These are phyloP conservation scores for Rhabdophis nuchalis DNA, from an alignment of 2,797 vertebrate genomes.

Conservation along the genomic window DNA sequence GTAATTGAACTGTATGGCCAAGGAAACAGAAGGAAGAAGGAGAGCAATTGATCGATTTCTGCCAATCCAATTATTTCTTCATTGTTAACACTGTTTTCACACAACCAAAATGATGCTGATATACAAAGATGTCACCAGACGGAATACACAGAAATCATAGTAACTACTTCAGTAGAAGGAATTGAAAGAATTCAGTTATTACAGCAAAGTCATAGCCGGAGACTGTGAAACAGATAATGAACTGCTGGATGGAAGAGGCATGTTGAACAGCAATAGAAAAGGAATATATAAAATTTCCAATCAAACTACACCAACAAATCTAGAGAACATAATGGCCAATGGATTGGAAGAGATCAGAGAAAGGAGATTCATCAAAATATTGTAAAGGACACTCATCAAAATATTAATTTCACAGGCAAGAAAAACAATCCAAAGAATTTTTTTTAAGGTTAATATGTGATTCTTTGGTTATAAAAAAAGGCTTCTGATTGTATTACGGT, in stretches of 20 bases:
- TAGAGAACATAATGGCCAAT: background rate
- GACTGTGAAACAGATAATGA: background rate
- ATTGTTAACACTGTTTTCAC: background rate
- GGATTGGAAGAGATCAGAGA: background rate
- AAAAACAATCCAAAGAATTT: background rate
- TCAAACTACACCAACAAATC: background rate
- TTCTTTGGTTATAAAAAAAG: background rate
- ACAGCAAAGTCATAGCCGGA: background rate
- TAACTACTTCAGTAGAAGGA: background rate
- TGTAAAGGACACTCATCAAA: background rate
- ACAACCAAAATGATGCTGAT: background rate
- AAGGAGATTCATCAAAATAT: background rate
- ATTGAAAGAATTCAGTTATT: background rate
- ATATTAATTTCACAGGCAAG: background rate
- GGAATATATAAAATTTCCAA: background rate
- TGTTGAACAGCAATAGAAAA: background rate
- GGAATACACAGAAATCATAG: background rate
- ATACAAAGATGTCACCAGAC: background rate
- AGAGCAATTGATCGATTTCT: background rate
- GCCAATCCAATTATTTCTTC: background rate
- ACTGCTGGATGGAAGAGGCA: background rate
- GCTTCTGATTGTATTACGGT: background rate
- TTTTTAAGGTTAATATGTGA: background rate
- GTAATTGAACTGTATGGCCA: background rate
- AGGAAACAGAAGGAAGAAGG: background rate